Evolutionary conservation across 2,113 vertebrate species (phyloP).

Genomic region (Galemys pyrenaicus): DNA sequence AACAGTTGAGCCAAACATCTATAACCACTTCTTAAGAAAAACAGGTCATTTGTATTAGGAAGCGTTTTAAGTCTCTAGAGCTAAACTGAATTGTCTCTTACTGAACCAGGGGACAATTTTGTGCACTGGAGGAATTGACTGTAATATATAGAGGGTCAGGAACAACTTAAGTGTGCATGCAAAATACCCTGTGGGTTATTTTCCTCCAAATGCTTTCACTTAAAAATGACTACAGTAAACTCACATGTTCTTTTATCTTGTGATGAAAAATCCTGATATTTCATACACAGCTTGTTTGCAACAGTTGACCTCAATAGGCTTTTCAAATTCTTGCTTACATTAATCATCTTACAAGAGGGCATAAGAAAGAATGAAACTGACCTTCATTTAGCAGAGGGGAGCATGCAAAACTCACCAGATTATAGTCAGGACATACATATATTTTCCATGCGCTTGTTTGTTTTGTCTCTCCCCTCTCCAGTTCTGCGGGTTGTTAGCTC

Average conservation of each 20-base stretch:
- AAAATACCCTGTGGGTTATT: conserved; percentile 35
- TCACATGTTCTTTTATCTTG: conserved; percentile 32
- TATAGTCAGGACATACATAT: not conserved
- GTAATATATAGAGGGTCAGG: not conserved
- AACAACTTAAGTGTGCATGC: conserved; percentile 13
- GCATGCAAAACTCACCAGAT: not conserved
- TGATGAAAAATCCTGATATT: conserved; percentile 39
- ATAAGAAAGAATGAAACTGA: not conserved
- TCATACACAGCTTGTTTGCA: conserved; percentile 12
- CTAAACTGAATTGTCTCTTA: not conserved
- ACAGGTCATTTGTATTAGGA: not conserved
- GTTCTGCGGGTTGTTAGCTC: not conserved
- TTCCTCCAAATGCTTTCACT: conserved; percentile 33
- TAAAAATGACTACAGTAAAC: conserved; percentile 48
- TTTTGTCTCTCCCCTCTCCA: not conserved
- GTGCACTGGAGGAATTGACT: not conserved
- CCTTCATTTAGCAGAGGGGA: not conserved
- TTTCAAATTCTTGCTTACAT: conserved; percentile 34
- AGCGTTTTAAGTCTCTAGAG: not conserved
- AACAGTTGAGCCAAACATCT: not conserved
- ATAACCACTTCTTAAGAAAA: not conserved
- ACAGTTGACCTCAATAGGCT: conserved; percentile 27
- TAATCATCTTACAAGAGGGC: not conserved
- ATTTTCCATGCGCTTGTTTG: not conserved
- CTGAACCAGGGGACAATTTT: not conserved